Evolutionary conservation across 2,888 invertebrate species (phyloP), one percentile per base, ranked within the genome.

Genomic region (Pteria penguin): DNA sequence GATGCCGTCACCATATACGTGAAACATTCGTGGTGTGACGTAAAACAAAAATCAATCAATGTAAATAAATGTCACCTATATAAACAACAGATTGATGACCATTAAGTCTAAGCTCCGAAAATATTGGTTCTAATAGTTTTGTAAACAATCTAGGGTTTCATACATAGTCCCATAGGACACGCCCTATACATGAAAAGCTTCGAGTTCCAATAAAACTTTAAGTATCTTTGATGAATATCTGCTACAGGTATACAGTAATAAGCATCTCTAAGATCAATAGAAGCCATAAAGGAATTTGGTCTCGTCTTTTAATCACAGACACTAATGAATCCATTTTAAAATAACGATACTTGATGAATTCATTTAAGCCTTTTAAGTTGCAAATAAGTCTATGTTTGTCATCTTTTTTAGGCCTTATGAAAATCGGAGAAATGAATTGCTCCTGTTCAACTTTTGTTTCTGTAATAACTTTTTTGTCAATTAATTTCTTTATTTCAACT

Each of bases 21-120:
- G n/a, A n/a, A n/a, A n/a, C n/a, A n/a, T n/a, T n/a, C n/a, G n/a
- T n/a, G n/a, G n/a, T n/a, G n/a, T n/a, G n/a, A n/a, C n/a, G n/a
- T n/a, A n/a, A n/a, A n/a, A n/a, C n/a, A n/a, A n/a, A n/a, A n/a
- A n/a, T n/a, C n/a, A n/a, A n/a, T n/a, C n/a, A n/a, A n/a, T n/a
- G n/a, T n/a, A n/a, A n/a, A n/a, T n/a, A n/a, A n/a, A n/a, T 69
- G 62, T 82, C 83, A 70, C 82, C 81, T 11, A 80, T 80, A 66
- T 73, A 83, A 18, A 72, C 73, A 24, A 70, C 58, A 55, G 67
- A 75, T 14, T 54, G 27, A 27, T 70, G 32, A 1, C 83, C 83
- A 11, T 33, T 14, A 4, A 32, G n/a, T 4, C 80, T 31, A 2
- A 82, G 55, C 0, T 18, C 24, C 14, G 78, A 78, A 72, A 62